Evolutionary conservation across 2,113 vertebrate species (phyloP), one percentile per base, ranked within the genome.

Genomic region (Poeciliopsis retropinna): DNA sequence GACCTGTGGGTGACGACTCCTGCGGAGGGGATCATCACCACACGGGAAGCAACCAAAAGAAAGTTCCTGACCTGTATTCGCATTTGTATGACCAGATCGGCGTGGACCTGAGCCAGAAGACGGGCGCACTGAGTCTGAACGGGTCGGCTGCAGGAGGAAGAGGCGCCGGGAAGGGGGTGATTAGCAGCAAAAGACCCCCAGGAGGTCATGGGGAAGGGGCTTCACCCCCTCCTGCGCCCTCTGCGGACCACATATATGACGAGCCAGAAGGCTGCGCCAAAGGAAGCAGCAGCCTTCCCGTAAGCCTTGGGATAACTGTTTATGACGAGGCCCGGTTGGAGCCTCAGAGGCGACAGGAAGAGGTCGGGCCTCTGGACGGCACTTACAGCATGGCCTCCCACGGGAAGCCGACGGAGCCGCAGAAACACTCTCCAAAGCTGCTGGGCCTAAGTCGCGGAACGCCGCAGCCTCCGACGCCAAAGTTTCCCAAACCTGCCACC

Each of bases 191-290:
- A 70, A 72, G 78, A 30, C 57, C 88, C 27, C 71, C 78, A 0
- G 90, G 78, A 28, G 83, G 86, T 47, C 70, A 85, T 6, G 82
- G 75, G 27, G 82, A 85, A 37, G 88, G 87, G 5, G 54, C 78
- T 1, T 60, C 31, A 0, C 62, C 75, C 0, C 54, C 84, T 28
- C 60, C 81, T 0, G 32, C 17, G 30, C 4, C 0, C 17, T 27
- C 7, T 13, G 60, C 41, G 27, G 97, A 97, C 44, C 97, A 98
- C 86, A 97, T 99, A 76, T 99, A 99, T 0, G 97, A 99, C 0
- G 97, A 99, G 76, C 98, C 98, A 0, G 98, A 98, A 68, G 97
- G 98, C 0, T 75, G 95, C 9, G 91, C 88, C 73, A 89, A 84
- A 81, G 88, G 67, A 28, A 61, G 57, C 15, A 5, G 9, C 1